Base-by-base conservation (phyloP, 2,113 vertebrate species). In the Gasterosteus nipponicus region DNA sequence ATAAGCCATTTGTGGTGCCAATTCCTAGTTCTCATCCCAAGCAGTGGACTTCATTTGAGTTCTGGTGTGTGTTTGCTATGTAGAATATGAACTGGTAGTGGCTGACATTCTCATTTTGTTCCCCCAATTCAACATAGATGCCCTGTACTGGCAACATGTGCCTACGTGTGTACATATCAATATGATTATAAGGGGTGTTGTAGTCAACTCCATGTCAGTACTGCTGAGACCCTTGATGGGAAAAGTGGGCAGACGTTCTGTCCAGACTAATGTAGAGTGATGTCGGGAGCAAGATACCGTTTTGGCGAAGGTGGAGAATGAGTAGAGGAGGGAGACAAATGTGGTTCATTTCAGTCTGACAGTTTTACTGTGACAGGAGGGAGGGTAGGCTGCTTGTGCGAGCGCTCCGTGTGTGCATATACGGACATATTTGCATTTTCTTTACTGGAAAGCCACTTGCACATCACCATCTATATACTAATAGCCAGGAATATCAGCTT, bases 341-440 rank as follows among this genome's bases (percentile, higher is more conserved):
- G 46, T 49, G 31, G n/a, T 56, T 19, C 31, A 75, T 75, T 77
- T 78, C 65, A 60, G 39, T 79, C 64, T 44, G 22, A 51, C 18
- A n/a, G 18, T 19, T 49, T 49, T 49, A 63, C 53, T 76, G n/a
- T 49, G 15, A 62, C 42, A 39, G 41, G 39, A 77, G 73, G 44
- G 29, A 71, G 41, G 33, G 26, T 26, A 22, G 54, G 35, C 14
- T 5, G 33, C 33, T 4, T 35, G 33, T 35, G 33, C 33, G 33
- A 35, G 33, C 33, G 33, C 33, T 5, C 33, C 33, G 33, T 64
- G 49, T 44, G 46, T 69, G 77, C 56, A 63, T 38, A 86, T 77
- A 69, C 53, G 89, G 91, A 90, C 91, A 91, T 81, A 72, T 65
- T 92, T 92, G 4, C 35, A 38, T 26, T 26, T 26, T 26, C 1